Evolutionary conservation across 2,888 invertebrate genomes (phyloP).

Genomic region (Conus canariensis): DNA sequence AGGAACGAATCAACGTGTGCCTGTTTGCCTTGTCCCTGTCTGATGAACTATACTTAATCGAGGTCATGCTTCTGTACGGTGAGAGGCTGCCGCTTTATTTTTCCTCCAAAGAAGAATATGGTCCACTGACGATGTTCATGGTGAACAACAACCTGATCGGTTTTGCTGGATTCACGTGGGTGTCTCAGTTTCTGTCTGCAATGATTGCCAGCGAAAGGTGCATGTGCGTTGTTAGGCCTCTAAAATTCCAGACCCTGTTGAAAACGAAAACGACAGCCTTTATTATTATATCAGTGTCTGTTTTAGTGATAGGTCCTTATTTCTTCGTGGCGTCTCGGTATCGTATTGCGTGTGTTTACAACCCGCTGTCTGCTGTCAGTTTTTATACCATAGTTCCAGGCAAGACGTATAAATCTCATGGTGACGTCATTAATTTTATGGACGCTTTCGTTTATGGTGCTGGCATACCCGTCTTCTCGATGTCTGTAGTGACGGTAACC

Average conservation of each 20-base stretch:
- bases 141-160: neutral
- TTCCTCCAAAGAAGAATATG: neutral
- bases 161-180: neutral
- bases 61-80: neutral
- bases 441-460: neutral
- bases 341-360: neutral
- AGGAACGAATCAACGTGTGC: neutral
- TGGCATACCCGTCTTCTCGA: no score
- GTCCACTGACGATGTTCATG: neutral
- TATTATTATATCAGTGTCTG: neutral
- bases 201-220: slow-evolving; percentile 22
- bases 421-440: neutral
- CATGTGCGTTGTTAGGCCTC: neutral
- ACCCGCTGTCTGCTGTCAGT: neutral
- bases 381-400: neutral
- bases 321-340: neutral
- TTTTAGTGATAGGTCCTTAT: neutral
- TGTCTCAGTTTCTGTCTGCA: neutral
- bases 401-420: neutral
- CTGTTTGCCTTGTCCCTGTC: neutral
- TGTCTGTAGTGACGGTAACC: neutral
- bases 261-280: neutral
- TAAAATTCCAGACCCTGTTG: neutral
- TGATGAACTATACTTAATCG: slow-evolving; percentile 7
- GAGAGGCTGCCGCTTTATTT: neutral